Evolutionary conservation across 2,113 vertebrate genomes (phyloP).

Genomic region (Ahaetulla prasina): DNA sequence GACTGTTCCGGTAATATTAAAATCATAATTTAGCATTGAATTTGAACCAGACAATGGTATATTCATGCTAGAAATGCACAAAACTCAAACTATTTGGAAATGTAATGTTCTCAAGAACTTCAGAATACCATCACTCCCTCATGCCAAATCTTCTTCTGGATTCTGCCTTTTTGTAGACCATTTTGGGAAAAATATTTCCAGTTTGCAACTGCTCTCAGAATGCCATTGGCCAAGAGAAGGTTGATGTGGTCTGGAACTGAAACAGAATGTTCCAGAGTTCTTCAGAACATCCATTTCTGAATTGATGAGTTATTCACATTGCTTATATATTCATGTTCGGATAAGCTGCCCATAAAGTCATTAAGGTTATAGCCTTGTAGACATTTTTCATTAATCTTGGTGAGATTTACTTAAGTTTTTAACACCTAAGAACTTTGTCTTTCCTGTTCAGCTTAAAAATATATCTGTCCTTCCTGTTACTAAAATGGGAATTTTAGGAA

Average conservation of each 20-base stretch:
- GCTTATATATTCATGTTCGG: background rate
- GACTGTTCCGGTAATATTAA: background rate
- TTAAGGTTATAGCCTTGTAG: background rate
- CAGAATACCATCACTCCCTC: background rate
- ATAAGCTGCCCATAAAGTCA: background rate
- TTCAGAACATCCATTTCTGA: background rate
- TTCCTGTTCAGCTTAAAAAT: background rate
- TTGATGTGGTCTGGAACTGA: background rate
- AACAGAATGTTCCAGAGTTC: background rate
- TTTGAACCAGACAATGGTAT: background rate
- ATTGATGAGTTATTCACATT: background rate
- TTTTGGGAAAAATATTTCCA: background rate
- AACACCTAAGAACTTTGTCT: background rate
- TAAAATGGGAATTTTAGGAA: background rate
- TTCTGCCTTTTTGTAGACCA: background rate
- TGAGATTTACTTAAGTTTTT: background rate
- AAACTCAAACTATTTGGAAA: background rate
- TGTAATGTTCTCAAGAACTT: background rate
- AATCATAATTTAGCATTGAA: background rate
- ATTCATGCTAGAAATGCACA: background rate
- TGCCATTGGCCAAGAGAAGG: background rate
- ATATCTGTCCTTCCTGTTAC: background rate
- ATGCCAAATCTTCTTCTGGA: background rate
- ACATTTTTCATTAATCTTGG: background rate
- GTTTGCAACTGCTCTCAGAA: background rate